Evolutionary conservation across 2,888 invertebrate species (phyloP).

Genomic region (Phymatocera aterrima): DNA sequence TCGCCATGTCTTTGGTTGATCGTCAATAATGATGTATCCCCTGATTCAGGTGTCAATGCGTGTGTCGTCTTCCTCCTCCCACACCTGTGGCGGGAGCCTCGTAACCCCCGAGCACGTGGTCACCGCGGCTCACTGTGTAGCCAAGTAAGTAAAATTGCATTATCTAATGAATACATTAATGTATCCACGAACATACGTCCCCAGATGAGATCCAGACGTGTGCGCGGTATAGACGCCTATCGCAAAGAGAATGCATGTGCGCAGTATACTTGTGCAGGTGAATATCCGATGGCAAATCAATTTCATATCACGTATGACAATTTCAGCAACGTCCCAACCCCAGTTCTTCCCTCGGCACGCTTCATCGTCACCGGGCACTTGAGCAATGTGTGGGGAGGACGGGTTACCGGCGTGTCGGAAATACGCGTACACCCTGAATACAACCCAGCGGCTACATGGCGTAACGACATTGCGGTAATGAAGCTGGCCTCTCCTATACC

Average conservation of each 20-base stretch:
- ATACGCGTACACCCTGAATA: conserved; percentile 38
- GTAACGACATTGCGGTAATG: conserved; percentile 34
- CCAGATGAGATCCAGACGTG: too few relatives aligned
- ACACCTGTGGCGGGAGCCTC: conserved; percentile 16
- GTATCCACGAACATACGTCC: too few relatives aligned
- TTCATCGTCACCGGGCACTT: conserved; percentile 43
- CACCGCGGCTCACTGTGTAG: conserved; percentile 42
- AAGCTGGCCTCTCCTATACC: conserved; percentile 30
- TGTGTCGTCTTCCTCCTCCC: not conserved
- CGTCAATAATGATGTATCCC: not conserved
- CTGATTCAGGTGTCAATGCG: conserved; percentile 18
- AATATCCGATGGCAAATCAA: not conserved
- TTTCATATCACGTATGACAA: not conserved
- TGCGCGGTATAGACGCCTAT: too few relatives aligned
- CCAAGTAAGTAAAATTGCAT: conserved; percentile 22
- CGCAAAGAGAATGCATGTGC: not conserved
- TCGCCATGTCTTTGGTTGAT: not conserved
- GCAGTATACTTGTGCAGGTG: not conserved
- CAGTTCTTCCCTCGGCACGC: not conserved
- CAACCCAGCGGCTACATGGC: not conserved
- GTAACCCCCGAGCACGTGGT: conserved; percentile 38
- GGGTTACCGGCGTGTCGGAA: conserved; percentile 33
- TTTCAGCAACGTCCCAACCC: not conserved
- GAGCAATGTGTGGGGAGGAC: conserved; percentile 20
- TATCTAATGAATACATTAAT: not conserved